A percentile compares a stretch with the other conserved stretches of the same genome.
phyloP scores from a whole-genome alignment of 2,113 vertebrate genomes.

The Peromyscus leucopus region DNA sequence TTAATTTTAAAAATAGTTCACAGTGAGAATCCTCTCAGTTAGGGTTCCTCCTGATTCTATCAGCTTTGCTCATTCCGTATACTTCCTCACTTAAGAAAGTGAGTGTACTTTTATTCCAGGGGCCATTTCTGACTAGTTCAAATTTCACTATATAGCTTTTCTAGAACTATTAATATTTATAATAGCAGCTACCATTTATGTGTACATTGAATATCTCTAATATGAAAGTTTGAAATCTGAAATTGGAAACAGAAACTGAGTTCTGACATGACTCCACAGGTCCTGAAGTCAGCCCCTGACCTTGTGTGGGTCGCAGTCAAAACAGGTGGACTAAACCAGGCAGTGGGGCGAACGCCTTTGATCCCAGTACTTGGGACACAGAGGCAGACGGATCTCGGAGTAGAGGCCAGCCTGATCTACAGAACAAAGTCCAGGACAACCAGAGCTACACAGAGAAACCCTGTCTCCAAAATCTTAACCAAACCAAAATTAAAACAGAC shows the following conservation, averaged over 20 bases:
- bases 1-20: neutral
- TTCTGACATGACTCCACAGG: neutral
- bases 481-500: neutral
- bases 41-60: neutral
- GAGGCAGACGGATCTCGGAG: neutral
- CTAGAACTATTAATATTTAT: neutral
- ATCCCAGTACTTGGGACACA: neutral
- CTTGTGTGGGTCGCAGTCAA: neutral
- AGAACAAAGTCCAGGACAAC: neutral
- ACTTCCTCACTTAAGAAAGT: neutral
- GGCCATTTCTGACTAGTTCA: slow-evolving; percentile 6
- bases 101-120: neutral
- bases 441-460: neutral
- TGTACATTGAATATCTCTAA: neutral
- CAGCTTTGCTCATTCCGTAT: neutral
- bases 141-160: neutral
- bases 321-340: neutral
- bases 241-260: neutral
- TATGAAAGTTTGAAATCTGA: neutral
- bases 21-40: neutral
- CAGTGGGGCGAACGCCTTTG: neutral
- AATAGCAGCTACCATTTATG: neutral
- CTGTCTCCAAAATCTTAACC: neutral
- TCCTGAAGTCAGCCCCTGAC: neutral
- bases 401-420: neutral